Conservation (phyloP, 2,113 vertebrate genomes). For the Alces alces region DNA sequence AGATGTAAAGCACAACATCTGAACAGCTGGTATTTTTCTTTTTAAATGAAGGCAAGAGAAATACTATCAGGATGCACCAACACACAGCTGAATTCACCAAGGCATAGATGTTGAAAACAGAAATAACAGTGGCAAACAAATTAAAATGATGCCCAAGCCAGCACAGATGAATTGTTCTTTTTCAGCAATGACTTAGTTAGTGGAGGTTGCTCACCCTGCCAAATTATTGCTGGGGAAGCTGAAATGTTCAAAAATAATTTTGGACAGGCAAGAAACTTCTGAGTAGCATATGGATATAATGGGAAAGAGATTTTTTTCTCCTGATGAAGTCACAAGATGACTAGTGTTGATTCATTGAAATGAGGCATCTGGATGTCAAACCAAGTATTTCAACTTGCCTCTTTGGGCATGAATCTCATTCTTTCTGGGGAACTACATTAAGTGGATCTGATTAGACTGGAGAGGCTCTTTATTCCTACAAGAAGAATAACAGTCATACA, state of each 20-base stretch:
- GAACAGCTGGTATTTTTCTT: conserved; percentile 50
- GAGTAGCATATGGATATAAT: neutral
- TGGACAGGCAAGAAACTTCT: neutral
- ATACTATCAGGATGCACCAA: neutral
- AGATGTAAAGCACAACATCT: neutral
- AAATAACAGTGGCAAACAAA: neutral
- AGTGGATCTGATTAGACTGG: neutral
- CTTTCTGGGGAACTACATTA: neutral
- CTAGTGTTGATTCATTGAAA: neutral
- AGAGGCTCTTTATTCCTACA: neutral
- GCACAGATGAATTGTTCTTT: neutral
- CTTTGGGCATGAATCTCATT: neutral
- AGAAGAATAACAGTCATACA: neutral
- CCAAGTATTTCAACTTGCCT: neutral
- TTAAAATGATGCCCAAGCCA: neutral
- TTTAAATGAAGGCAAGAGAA: conserved; percentile 26
- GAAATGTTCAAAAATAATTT: neutral
- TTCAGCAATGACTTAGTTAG: neutral
- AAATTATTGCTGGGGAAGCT: neutral
- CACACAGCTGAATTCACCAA: neutral
- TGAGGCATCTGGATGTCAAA: conserved; percentile 13
- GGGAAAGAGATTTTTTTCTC: neutral
- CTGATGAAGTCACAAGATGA: neutral
- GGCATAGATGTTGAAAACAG: neutral
- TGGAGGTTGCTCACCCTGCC: neutral